phyloP scores from a whole-genome alignment of 92 coral and sea anemone genomes.

The Nematostella vectensis region DNA sequence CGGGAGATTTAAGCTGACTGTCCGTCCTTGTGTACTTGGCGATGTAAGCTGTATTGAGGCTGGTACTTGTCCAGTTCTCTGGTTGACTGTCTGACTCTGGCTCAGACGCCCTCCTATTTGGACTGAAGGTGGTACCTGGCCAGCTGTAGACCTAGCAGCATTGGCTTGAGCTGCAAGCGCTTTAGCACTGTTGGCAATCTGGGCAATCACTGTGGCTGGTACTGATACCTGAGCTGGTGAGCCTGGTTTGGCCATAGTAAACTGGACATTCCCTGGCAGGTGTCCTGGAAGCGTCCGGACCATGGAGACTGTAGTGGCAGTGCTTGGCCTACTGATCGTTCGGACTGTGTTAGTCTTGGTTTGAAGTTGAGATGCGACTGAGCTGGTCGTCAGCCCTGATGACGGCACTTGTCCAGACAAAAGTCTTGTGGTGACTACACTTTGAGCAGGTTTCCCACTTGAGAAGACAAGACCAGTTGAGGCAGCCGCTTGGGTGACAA shows the following conservation, averaged over 20 bases:
- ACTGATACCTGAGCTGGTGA: slow-evolving; percentile 2
- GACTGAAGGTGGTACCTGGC: neutral
- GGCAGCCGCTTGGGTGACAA: neutral
- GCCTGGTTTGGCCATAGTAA: neutral
- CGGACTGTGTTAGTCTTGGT: no score
- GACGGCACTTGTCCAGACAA: neutral
- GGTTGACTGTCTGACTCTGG: no score
- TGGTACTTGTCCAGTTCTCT: neutral
- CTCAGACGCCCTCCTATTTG: neutral
- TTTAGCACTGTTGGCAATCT: slow-evolving; percentile 2
- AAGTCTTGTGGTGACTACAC: neutral
- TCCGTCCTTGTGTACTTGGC: neutral
- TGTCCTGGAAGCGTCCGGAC: neutral
- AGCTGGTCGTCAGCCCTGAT: neutral
- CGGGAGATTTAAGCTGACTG: neutral
- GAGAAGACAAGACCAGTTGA: neutral
- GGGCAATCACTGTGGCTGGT: slow-evolving; percentile 4
- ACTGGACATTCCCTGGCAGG: neutral
- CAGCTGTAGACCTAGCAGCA: neutral
- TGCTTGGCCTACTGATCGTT: neutral
- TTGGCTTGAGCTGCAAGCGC: neutral
- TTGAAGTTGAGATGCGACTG: neutral
- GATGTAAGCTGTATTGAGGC: slow-evolving; percentile 1
- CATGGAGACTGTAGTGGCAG: neutral
- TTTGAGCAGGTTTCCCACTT: neutral